Evolutionary conservation across 2,113 vertebrate genomes (phyloP).

Genomic region (Urocitellus parryii): DNA sequence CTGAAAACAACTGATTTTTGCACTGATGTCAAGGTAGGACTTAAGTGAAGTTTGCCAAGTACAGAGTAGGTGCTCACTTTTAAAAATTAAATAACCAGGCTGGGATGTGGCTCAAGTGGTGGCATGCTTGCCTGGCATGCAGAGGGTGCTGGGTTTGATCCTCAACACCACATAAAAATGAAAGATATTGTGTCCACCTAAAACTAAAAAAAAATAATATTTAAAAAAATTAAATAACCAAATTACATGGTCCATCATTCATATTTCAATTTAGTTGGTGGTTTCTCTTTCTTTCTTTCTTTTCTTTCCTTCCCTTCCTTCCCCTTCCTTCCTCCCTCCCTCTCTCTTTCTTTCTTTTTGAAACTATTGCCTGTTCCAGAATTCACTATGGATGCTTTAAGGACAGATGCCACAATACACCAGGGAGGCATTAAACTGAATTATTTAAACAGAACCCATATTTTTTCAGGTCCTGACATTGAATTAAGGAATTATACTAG

Average conservation of each 20-base stretch:
- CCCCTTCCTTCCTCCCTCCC: too few relatives aligned
- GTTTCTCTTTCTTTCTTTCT: too few relatives aligned
- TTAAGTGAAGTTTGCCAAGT: neutral
- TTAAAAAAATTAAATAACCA: neutral
- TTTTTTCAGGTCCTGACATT: neutral
- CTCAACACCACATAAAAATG: too few relatives aligned
- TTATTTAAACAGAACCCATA: neutral
- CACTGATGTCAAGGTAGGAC: neutral
- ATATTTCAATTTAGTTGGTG: neutral
- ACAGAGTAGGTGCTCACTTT: neutral
- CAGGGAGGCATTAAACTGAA: neutral
- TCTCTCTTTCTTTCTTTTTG: neutral
- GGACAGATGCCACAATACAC: neutral
- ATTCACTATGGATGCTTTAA: neutral
- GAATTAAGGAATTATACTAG: constrained; percentile 17
- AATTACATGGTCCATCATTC: neutral
- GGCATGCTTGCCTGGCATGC: too few relatives aligned
- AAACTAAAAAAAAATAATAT: too few relatives aligned
- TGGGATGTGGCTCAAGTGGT: too few relatives aligned
- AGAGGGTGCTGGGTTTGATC: too few relatives aligned
- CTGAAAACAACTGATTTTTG: neutral
- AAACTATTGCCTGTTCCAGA: neutral
- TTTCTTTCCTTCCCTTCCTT: too few relatives aligned
- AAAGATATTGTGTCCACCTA: too few relatives aligned
- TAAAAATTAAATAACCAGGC: neutral